Evolutionary conservation across 2,113 vertebrate species (phyloP).

Genomic region (Perognathus longimembris): DNA sequence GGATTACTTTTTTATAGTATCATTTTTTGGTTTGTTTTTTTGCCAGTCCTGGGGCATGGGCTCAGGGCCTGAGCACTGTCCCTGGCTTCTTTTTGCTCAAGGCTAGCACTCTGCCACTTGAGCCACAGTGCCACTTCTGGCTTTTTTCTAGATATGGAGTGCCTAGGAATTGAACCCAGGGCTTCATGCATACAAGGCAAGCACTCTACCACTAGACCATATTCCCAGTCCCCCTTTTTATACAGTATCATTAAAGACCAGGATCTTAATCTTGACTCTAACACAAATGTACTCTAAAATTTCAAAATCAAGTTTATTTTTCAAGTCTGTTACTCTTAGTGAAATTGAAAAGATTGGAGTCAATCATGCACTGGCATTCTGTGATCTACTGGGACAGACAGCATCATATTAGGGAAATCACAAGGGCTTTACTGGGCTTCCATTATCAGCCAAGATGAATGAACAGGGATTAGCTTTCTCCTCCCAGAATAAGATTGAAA

Average conservation of each 20-base stretch:
- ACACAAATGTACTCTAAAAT: constrained; percentile 31
- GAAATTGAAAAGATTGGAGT: neutral
- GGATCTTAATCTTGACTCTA: neutral
- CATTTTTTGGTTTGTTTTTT: no score
- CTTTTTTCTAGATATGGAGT: no score
- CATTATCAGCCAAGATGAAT: neutral
- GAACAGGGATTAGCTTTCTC: neutral
- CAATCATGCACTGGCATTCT: neutral
- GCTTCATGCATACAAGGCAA: no score
- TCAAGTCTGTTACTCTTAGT: neutral
- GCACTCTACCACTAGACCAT: no score
- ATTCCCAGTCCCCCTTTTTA: no score
- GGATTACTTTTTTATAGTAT: neutral
- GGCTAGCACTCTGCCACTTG: no score
- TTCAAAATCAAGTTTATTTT: neutral
- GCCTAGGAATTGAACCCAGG: no score
- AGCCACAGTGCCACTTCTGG: no score
- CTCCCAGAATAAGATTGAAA: neutral
- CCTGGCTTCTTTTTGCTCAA: no score
- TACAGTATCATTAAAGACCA: neutral
- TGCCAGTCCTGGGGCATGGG: no score
- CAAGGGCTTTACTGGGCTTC: neutral
- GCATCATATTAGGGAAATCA: neutral
- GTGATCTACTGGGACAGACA: neutral
- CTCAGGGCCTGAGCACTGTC: no score